A percentile compares a stretch with the other conserved stretches of the same genome.
Evolutionary conservation across 2,888 invertebrate species (phyloP).

Genomic region (Lycophotia porphyrea): DNA sequence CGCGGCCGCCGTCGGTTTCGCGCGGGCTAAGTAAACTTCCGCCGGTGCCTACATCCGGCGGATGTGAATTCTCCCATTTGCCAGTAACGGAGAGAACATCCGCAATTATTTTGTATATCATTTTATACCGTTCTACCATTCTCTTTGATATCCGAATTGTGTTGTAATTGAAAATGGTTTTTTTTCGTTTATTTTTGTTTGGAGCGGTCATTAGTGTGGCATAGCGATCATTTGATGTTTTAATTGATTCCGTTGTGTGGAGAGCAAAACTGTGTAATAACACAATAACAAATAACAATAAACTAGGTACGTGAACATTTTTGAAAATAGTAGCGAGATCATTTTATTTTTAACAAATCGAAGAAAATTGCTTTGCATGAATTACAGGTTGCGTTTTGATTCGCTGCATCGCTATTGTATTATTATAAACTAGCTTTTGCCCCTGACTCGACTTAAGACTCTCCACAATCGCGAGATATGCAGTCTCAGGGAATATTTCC

Average conservation of each 20-base stretch:
- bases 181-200: slow-evolving; percentile 36
- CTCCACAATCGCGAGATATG: no score
- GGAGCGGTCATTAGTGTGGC: slow-evolving; percentile 37
- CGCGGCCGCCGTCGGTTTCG: slow-evolving; percentile 78
- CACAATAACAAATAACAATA: not conserved
- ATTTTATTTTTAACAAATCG: not conserved
- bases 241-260: slow-evolving; percentile 11
- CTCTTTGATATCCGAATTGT: slow-evolving; percentile 64
- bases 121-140: slow-evolving; percentile 67
- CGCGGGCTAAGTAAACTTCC: slow-evolving; percentile 87
- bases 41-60: slow-evolving; percentile 79
- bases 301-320: not conserved
- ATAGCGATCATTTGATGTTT: slow-evolving; percentile 24
- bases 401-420: no score
- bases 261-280: slow-evolving; percentile 3
- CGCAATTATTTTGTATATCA: slow-evolving; percentile 81
- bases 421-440: no score
- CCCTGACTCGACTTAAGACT: no score
- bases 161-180: slow-evolving; percentile 62
- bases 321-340: not conserved
- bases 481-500: no score
- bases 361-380: not conserved
- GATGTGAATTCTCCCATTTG: slow-evolving; percentile 84
- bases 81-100: slow-evolving; percentile 79
- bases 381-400: not conserved